Evolutionary conservation across 2,797 vertebrate genomes (phyloP), one percentile per base, ranked within the genome.

Genomic region (Trematomus bernacchii): DNA sequence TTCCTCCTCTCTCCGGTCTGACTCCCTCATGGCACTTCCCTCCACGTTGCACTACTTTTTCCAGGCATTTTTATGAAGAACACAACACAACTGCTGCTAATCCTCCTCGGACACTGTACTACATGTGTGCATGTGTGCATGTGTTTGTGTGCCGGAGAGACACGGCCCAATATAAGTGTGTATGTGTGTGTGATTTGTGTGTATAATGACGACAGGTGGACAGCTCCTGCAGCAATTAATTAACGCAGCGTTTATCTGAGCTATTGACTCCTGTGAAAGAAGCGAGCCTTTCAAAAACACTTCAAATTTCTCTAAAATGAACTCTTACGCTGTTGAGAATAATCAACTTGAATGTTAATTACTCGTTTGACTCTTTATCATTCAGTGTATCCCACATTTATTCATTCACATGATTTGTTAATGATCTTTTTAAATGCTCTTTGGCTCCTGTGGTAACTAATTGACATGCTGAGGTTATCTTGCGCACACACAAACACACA

Each of bases 181-280:
- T 64, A 37, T 60, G 23, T 67, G 54, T 61, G 13, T 87, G 84
- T 75, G 73, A 27, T 84, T 85, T 62, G 84, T 83, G 86, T 86
- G 84, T 75, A 75, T 77, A 79, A 85, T 52, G 60, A 72, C 58
- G 80, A 88, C 93, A 93, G 90, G 87, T 91, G 89, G 87, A 69
- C 79, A n/a, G 44, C 42, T 90, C 79, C 66, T 85, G 76, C 81
- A 83, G 77, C 82, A 82, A 70, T 90, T 89, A 90, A 91, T 91
- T 86, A 90, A 92, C 64, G 55, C 70, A 14, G 61, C 66, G 15
- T 83, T 89, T 86, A 81, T 83, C 83, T 57, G 77, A 79, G 72
- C 70, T 64, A 58, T 82, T 76, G 70, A 81, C 71, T 80, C 77
- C 67, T 1, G 30, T 82, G 68, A 85, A 85, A 75, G 62, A 69